phyloP scores from a whole-genome alignment of 2,797 vertebrate species.

The Acanthurus tractus region DNA sequence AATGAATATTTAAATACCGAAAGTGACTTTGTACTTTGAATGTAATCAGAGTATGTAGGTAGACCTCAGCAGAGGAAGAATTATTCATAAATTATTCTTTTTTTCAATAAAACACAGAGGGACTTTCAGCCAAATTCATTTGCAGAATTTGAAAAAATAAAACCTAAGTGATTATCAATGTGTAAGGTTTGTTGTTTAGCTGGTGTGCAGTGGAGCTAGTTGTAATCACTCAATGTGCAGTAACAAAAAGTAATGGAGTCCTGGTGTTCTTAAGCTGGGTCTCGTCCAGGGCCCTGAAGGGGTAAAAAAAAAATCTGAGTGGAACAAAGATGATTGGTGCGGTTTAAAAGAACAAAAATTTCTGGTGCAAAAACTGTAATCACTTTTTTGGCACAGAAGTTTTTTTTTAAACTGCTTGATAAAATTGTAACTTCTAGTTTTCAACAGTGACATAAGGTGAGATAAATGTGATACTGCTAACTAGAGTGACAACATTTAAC shows the following conservation, averaged over 20 bases:
- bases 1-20: slow-evolving; percentile 53
- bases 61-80: slow-evolving; percentile 6
- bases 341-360: background rate
- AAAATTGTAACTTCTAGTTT: background rate
- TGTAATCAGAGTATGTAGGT: background rate
- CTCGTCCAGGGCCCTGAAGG: no score
- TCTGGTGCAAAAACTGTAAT: no score
- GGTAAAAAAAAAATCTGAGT: background rate
- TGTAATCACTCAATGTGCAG: background rate
- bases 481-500: no score
- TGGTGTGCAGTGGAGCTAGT: background rate
- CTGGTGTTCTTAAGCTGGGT: no score
- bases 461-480: background rate
- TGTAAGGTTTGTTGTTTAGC: background rate
- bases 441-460: background rate
- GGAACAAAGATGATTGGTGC: background rate
- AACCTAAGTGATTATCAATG: background rate
- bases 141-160: background rate
- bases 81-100: background rate
- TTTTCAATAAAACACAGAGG: background rate
- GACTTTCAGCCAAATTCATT: background rate
- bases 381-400: no score
- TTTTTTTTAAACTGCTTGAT: background rate
- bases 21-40: slow-evolving; percentile 54
- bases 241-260: background rate